These are phyloP conservation scores for Dipodomys merriami DNA, from an alignment of 2,113 vertebrate genomes.

Conservation along the genomic window DNA sequence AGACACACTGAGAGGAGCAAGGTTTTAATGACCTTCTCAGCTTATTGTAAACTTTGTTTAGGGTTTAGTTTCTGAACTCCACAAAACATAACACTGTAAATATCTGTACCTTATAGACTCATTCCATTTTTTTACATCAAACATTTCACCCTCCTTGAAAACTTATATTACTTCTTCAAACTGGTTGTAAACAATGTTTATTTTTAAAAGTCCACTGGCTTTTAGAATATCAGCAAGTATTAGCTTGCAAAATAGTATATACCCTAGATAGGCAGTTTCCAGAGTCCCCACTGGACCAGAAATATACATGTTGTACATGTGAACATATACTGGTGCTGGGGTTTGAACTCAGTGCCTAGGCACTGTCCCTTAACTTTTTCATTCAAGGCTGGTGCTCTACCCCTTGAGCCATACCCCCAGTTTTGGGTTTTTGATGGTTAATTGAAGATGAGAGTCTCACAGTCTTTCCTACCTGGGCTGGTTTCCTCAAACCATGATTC, in stretches of 20 bases:
- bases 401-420: no score
- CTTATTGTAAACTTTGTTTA: background rate
- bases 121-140: constrained; percentile 6
- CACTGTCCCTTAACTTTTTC: no score
- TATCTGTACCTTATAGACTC: background rate
- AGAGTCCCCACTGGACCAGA: no score
- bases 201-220: constrained; percentile 11
- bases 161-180: background rate
- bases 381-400: no score
- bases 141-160: background rate
- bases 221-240: constrained; percentile 20
- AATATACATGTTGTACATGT: no score
- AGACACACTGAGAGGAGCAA: background rate
- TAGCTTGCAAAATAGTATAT: background rate
- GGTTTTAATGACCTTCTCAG: background rate
- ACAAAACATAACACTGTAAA: background rate
- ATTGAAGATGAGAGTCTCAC: no score
- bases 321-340: no score
- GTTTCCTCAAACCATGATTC: no score
- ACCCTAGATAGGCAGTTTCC: background rate
- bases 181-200: background rate
- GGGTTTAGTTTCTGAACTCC: background rate
- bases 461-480: no score
- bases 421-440: no score
- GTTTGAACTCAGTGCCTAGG: no score